Base-by-base conservation (phyloP, 2,113 vertebrate species). In the Tricholaema leucomelas region DNA sequence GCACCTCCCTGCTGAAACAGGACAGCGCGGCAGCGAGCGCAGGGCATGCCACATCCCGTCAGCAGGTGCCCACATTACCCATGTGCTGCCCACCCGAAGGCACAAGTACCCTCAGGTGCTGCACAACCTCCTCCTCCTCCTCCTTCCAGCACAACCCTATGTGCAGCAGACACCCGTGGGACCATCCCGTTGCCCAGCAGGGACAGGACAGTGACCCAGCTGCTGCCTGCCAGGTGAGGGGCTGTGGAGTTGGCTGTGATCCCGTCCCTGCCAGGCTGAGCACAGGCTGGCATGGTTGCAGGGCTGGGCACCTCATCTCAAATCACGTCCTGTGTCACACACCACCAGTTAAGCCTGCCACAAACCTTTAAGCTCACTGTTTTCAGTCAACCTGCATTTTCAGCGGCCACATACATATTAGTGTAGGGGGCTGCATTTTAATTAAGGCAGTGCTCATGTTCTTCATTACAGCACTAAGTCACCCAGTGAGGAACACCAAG, bases 381-480 rank as follows among this genome's bases (percentile, higher is more conserved):
- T 93, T 59, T 38, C 85, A 56, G 30, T 19, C 44, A 65, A 25
- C 55, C 84, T 78, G 63, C 82, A 64, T 80, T 94, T 96, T 85
- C 82, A 81, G 54, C 15, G 27, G 74, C 87, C 91, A 88, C 42
- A 11, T 54, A 87, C 86, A 78, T 73, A 93, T 93, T 92, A 90
- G 92, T 30, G 54, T 18, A 54, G 70, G 60, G 44, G 44, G 58
- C 5, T 81, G 90, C 75, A 35, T 58, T 91, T 81, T 88, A 91
- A 92, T 94, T 93, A 95, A 86, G 78, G 59, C 59, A 76, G 91
- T 46, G 28, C 36, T 73, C 55, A 25, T 73, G 82, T 70, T 85
- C 92, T 92, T 94, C 91, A 85, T 80, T 90, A 90, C 64, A 82
- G n/a, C 19, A 76, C 64, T 16, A 76, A 91, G 91, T 83, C 95